A percentile compares a stretch with the other conserved stretches of the same genome.
Conservation (phyloP, 1,140 invertebrate genomes). For the Drosophila arizonae region DNA sequence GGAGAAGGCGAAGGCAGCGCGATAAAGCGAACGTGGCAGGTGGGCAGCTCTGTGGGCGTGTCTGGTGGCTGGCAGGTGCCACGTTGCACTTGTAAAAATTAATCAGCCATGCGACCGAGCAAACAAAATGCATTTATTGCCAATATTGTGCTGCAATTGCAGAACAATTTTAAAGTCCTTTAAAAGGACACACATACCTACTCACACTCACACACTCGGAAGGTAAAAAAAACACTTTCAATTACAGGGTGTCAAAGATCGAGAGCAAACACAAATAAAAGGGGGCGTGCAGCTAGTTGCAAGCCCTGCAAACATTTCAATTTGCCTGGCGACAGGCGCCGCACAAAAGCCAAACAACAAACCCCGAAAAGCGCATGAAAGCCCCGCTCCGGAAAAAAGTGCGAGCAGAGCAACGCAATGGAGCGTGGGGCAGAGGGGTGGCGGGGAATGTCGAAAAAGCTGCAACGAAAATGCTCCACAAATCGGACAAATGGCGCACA, state of each 20-base stretch:
- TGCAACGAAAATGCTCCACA: conserved; percentile 72
- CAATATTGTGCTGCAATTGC: conserved; percentile 22
- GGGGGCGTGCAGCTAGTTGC: conserved; percentile 14
- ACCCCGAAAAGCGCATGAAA: conserved; percentile 30
- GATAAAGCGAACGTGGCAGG: conserved; percentile 50
- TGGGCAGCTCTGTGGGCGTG: conserved; percentile 39
- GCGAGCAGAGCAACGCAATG: background rate
- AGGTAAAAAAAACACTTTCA: conserved; percentile 57
- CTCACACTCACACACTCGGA: background rate
- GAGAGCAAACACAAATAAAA: conserved; percentile 59
- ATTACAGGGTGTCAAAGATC: conserved; percentile 79
- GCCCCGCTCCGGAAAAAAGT: conserved; percentile 1
- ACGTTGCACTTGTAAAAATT: conserved; percentile 70
- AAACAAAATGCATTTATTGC: conserved; percentile 56
- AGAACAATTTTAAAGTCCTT: conserved; percentile 24
- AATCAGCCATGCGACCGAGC: conserved; percentile 63
- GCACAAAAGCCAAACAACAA: conserved; percentile 76
- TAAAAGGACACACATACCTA: conserved; percentile 27
- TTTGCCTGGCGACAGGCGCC: conserved; percentile 67
- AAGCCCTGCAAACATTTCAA: conserved; percentile 76
- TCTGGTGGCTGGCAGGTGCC: conserved; percentile 14
- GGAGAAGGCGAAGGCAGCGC: conserved; percentile 18
- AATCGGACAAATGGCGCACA: conserved; percentile 70
- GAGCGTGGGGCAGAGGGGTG: background rate
- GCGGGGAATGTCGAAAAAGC: conserved; percentile 11